Conservation (phyloP, 2,888 invertebrate species). For the Hirtodrosophila cameraria region DNA sequence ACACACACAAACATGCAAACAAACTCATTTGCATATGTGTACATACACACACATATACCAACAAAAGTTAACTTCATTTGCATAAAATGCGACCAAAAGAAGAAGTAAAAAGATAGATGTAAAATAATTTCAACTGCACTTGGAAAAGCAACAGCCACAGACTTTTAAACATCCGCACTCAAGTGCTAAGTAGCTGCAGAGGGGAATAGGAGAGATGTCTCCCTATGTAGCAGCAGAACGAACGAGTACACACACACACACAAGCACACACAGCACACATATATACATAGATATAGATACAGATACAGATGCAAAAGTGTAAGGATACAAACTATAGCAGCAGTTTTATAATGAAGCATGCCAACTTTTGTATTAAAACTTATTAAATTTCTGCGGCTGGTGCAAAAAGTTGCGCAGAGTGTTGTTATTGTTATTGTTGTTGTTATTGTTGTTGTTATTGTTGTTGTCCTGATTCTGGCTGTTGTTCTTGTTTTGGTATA, state of each 20-base stretch:
- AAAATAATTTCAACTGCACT: conserved; percentile 41
- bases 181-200: conserved; percentile 30
- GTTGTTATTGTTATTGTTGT: conserved; percentile 10
- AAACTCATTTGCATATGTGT: conserved; percentile 59
- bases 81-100: conserved; percentile 61
- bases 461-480: background rate
- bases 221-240: background rate
- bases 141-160: conserved; percentile 35
- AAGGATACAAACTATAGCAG: conserved; percentile 25
- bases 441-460: conserved; percentile 1
- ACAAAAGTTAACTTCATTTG: conserved; percentile 65
- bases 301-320: conserved; percentile 11
- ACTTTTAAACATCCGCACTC: conserved; percentile 39
- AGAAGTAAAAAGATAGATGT: conserved; percentile 3
- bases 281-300: background rate
- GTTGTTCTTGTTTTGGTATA: background rate
- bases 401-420: conserved; percentile 40
- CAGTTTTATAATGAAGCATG: conserved; percentile 59
- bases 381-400: conserved; percentile 67
- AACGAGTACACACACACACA: conserved; percentile 1
- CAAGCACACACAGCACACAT: no score
- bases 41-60: conserved; percentile 10
- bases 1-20: conserved; percentile 23
- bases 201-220: background rate
- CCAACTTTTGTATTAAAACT: conserved; percentile 72